Base-by-base conservation (phyloP, 37 sponge, comb jelly and placozoan genomes). In the Crambe crambe region DNA sequence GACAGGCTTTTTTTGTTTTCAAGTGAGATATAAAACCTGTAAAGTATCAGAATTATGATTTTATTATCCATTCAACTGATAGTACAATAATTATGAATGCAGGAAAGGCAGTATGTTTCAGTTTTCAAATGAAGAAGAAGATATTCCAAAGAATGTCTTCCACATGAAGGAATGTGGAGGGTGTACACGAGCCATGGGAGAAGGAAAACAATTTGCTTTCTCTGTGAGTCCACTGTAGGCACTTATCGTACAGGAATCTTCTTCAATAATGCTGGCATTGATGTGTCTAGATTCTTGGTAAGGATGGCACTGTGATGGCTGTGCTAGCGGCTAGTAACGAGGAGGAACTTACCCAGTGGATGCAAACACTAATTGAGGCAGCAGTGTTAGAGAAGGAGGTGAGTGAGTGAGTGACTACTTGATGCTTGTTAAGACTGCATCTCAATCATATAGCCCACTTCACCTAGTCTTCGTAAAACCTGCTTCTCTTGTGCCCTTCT, bases 291-390 rank as follows among this genome's bases (percentile, higher is more conserved):
- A 35, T 75, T 20, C 17, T 57, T 21, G 85, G 70, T 32, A 21
- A 1, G 2, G 57, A 79, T 44, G n/a, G 42, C 8, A 30, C 70
- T 37, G 56, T 60, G 39, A 27, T 67, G 58, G 43, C 25, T 56
- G 26, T 65, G 31, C 81, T 91, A 5, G 66, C 93, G 26, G 82
- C 81, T 37, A 34, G 31, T 10, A 76, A 34, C 15, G 93, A 92
- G 58, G 85, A 80, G 10, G 88, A 92, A 18, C 51, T 84, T 32
- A 77, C 69, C 18, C 59, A 80, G 57, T 92, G 93, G 93, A 75
- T 91, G 68, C 82, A 80, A 44, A 77, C 85, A 8, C 75, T 92
- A 31, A 87, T 85, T 76, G 77, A 84, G 42, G 87, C 80, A 27
- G 87, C 80, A 18, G 38, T 75, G 27, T 22, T 37, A 31, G 51